Evolutionary conservation across 2,888 invertebrate species (phyloP), one percentile per base, ranked within the genome.

Genomic region (Frankliniella fusca): DNA sequence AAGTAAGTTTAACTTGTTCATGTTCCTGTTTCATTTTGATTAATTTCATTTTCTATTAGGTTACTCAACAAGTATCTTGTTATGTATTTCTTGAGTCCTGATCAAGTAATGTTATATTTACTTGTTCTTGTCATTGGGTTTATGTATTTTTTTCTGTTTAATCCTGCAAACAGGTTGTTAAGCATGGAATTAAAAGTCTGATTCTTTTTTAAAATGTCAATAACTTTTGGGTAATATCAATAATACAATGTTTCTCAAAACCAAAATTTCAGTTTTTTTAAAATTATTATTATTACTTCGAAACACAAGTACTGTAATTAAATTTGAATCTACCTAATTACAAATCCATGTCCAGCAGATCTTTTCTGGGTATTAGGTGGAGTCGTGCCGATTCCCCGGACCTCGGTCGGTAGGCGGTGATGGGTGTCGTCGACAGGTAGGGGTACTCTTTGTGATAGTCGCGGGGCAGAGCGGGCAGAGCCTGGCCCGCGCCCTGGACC

Each of bases 361-460:
- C 27, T 12, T 27, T 76, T n/a, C 70, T 27, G 9, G 70, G 70
- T 9, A 76, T 76, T 8, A 76, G 70, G 27, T 76, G 27, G 12
- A 76, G 70, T 23, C 70, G 70, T 12, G 70, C 70, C 10, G 23
- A 23, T 23, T 27, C 27, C 23, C 23, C n/a, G 23, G 70, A 76
- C 70, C 70, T 9, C 11, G 70, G 70, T 27, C 70, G 70, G 70
- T 76, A 76, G 23, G 70, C 9, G 27, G 70, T 23, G 70, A 76
- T 76, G 70, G 70, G 70, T 10, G 70, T 76, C 9, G 70, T 76
- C 23, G 70, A 76, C 70, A 76, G 12, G 70, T 76, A 76, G 9
- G 70, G 70, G 27, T 27, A 76, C 23, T 76, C 70, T 12, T 76
- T 76, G 10, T 76, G 70, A 27, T 76, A 76, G 70, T 76, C 70